Conservation (phyloP, 2,797 vertebrate genomes). For the Vireo griseus region DNA sequence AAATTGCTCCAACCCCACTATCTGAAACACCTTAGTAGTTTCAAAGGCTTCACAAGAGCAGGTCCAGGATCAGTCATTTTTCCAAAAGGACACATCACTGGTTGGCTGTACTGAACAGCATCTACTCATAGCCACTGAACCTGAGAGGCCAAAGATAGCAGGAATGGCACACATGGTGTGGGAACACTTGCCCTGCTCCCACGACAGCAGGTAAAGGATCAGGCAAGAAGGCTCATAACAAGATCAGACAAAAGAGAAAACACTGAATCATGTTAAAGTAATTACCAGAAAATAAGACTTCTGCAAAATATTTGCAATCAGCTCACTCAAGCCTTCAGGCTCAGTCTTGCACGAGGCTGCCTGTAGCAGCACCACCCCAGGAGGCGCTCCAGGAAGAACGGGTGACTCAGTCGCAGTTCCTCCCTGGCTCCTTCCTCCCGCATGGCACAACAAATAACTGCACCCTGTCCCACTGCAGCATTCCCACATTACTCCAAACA, state of each 20-base stretch:
- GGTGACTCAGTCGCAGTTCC: constrained; percentile 46
- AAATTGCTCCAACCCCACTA: neutral
- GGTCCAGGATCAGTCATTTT: neutral
- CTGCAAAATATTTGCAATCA: constrained; percentile 39
- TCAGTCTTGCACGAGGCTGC: constrained; percentile 26
- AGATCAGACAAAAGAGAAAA: constrained; percentile 59
- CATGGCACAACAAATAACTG: neutral
- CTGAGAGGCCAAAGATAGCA: neutral
- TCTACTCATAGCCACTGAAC: neutral
- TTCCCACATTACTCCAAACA: neutral
- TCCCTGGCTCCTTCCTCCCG: constrained; percentile 19
- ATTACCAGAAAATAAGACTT: constrained; percentile 59
- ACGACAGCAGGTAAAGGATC: neutral
- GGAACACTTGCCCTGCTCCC: neutral
- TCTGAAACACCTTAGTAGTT: neutral
- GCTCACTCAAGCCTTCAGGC: constrained; percentile 31
- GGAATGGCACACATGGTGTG: neutral
- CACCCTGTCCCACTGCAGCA: neutral
- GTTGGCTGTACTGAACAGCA: neutral
- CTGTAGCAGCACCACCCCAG: constrained; percentile 31
- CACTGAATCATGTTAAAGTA: constrained; percentile 59
- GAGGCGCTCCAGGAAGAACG: constrained; percentile 2
- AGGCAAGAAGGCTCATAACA: constrained; percentile 17
- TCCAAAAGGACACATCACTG: neutral
- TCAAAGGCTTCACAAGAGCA: neutral